Conservation (phyloP, 1,140 invertebrate genomes). For the Dreissena polymorpha region DNA sequence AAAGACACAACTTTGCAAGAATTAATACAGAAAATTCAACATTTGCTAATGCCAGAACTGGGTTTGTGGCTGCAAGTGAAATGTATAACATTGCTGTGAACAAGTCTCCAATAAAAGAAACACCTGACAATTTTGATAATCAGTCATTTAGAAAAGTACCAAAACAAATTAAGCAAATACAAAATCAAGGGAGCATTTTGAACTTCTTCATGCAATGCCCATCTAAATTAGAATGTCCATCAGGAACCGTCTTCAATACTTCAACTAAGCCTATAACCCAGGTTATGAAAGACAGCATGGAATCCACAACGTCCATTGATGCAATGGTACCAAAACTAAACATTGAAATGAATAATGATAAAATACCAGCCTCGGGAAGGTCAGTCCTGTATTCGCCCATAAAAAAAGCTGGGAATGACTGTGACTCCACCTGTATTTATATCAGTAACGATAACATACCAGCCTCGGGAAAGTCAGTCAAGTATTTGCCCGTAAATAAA, state of each 20-base stretch:
- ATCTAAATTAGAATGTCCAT: background rate
- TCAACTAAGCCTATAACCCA: too few relatives aligned
- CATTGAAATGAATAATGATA: background rate
- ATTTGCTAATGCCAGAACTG: background rate
- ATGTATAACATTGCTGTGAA: conserved; percentile 18
- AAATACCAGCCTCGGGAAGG: background rate
- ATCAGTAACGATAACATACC: conserved; percentile 41
- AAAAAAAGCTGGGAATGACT: conserved; percentile 31
- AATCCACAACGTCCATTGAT: background rate
- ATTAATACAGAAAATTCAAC: background rate
- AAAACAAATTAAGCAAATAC: conserved; percentile 35
- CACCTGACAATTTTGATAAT: background rate
- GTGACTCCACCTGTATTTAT: conserved; percentile 39
- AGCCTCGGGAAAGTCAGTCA: too few relatives aligned
- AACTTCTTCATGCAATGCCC: conserved; percentile 25
- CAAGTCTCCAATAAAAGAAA: background rate
- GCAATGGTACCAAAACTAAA: background rate
- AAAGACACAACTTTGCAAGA: background rate
- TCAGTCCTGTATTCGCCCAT: conserved; percentile 57
- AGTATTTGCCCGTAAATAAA: background rate
- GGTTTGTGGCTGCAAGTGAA: conserved; percentile 29
- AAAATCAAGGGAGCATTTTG: conserved; percentile 40
- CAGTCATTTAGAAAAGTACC: background rate
- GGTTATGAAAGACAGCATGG: too few relatives aligned
- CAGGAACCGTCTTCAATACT: too few relatives aligned